Base-by-base conservation (phyloP, 2,888 invertebrate species). In the Pollenia labialis region DNA sequence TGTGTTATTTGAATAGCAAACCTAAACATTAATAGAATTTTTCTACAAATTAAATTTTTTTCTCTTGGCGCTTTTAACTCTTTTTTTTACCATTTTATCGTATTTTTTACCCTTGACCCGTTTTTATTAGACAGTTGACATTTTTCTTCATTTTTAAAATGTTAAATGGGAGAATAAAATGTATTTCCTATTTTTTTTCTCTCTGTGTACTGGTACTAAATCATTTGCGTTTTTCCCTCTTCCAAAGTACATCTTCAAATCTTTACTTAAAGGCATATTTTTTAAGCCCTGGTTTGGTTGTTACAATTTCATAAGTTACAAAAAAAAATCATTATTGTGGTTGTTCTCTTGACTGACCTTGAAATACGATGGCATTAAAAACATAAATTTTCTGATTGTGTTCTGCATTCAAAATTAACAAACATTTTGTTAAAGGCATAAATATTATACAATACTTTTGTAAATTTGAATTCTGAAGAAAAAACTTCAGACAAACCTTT, bases 311-410 rank as follows among this genome's bases (percentile, higher is more conserved):
- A 48, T 66, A 58, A 62, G 16, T 77, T 42, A 12, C 32, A 32
- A 32, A 32, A 32, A 32, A 32, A 32, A 1, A 64, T 64, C 23
- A 48, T 64, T 58, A 69, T 48, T 62, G 16, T 32, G 50, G 64
- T 14, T 71, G 82, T 75, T 76, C 85, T 58, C 62, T 71, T 85
- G 88, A 81, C 89, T 89, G 91, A 92, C 91, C 91, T 91, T 91
- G 91, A 91, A 92, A 91, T 89, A 90, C 90, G 90, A 89, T 84
- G 89, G 88, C 86, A 88, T 88, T 88, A 85, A 89, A 89, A 89
- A 89, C 91, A 92, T 91, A 92, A 92, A 91, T 92, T 89, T 87
- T 85, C 87, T 82, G 86, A 74, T 88, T 82, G 80, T 76, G 56
- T 32, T 79, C 52, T 62, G 76, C 32, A 82, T 46, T 68, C 48